phyloP scores from a whole-genome alignment of 2,113 vertebrate genomes.

The Petaurus breviceps region DNA sequence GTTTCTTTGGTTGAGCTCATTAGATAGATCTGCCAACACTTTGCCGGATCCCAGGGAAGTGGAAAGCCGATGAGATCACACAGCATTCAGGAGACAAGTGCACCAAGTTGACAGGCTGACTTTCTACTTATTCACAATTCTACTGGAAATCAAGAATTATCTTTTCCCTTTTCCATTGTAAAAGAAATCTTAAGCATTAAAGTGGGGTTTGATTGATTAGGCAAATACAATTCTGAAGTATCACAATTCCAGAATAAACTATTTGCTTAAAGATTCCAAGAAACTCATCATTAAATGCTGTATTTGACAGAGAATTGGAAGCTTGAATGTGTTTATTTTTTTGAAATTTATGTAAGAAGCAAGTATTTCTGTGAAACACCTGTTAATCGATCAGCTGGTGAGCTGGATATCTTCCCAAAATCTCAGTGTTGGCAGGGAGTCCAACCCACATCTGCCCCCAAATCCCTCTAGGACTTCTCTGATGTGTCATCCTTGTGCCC shows the following conservation, averaged over 20 bases:
- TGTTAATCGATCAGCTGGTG: too few relatives aligned
- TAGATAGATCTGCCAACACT: conserved; percentile 88
- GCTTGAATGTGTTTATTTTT: conserved; percentile 98
- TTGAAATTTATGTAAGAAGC: conserved; percentile 96
- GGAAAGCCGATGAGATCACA: conserved; percentile 83
- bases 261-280: conserved; percentile 95
- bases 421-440: too few relatives aligned
- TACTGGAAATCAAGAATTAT: conserved; percentile 90
- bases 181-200: conserved; percentile 85
- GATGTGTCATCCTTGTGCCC: too few relatives aligned
- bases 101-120: conserved; percentile 85
- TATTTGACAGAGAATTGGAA: conserved; percentile 98
- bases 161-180: conserved; percentile 88
- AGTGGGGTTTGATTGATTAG: conserved; percentile 95
- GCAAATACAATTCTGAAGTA: conserved; percentile 90
- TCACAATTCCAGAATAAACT: conserved; percentile 90
- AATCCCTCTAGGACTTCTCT: too few relatives aligned
- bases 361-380: conserved; percentile 95
- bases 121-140: conserved; percentile 87
- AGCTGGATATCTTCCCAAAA: too few relatives aligned
- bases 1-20: conserved; percentile 93
- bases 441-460: too few relatives aligned
- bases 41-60: conserved; percentile 86
- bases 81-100: conserved; percentile 85
- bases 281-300: conserved; percentile 98